Conservation (phyloP, 2,113 vertebrate species). For the Polypterus senegalus region DNA sequence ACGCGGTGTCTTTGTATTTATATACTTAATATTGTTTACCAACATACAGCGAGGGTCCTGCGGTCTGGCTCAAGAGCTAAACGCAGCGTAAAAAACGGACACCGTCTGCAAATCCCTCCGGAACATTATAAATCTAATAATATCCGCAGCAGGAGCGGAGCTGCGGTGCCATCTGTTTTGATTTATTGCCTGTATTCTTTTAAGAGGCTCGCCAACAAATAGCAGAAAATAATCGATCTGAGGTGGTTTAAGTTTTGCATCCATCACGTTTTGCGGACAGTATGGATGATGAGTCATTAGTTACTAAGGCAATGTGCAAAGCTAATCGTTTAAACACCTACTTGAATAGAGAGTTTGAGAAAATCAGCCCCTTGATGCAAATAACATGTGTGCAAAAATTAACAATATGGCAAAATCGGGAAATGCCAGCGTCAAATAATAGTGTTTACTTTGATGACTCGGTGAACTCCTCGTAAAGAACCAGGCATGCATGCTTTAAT, state of each 20-base stretch:
- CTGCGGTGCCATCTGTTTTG: not conserved
- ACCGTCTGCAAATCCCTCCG: constrained; percentile 6
- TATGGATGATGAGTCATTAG: constrained; percentile 26
- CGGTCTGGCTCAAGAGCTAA: too few species aligned
- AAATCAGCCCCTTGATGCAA: not conserved
- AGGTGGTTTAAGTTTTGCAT: constrained; percentile 15
- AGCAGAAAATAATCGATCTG: not conserved
- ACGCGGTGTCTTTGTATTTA: too few species aligned
- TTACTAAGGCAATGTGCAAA: constrained; percentile 44
- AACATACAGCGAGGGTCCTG: too few species aligned
- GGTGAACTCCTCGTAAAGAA: too few species aligned
- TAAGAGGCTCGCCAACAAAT: not conserved
- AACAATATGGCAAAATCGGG: too few species aligned
- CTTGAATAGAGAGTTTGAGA: constrained; percentile 4
- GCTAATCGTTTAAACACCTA: constrained; percentile 25
- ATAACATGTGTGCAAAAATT: too few species aligned
- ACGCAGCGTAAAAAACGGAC: too few species aligned
- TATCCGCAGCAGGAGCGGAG: not conserved
- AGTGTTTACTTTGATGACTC: too few species aligned
- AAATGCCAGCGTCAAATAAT: too few species aligned
- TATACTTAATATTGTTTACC: too few species aligned
- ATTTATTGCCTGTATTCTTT: not conserved
- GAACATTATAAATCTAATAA: constrained; percentile 8
- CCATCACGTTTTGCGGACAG: constrained; percentile 6
- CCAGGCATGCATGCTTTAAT: too few species aligned